Base-by-base conservation (phyloP, 2,113 vertebrate species). In the Centrocercus urophasianus region DNA sequence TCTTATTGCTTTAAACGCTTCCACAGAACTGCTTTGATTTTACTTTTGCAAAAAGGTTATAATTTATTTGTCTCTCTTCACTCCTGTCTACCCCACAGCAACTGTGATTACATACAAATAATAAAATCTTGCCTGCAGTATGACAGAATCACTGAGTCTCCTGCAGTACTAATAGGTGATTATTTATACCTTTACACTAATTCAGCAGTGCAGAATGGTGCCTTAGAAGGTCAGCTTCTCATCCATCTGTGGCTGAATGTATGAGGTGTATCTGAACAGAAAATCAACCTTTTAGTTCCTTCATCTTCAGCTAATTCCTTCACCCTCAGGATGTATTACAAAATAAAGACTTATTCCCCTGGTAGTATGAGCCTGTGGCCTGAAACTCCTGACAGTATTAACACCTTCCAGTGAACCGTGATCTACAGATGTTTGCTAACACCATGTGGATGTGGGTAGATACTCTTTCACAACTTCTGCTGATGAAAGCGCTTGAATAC, bases 61-160 rank as follows among this genome's bases (percentile, higher is more conserved):
- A 90, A 96, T 95, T 95, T 96, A 85, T 96, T 95, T 95, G 93
- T 94, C 85, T 96, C 61, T 47, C 30, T 75, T 78, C 43, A 4
- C 76, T 90, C 63, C 59, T 78, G 42, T 80, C 88, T 93, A 63
- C 57, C 73, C 54, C 57, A 69, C n/a, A 84, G 92, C 83, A 92
- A 90, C 70, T 61, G 63, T 78, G 90, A 89, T 96, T 90, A 71
- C 87, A 65, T 8, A 83, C 79, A 95, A 96, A 95, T 89, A 89
- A 86, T 70, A 66, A 83, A 93, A 88, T 52, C 61, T 88, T 91
- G 75, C 52, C 69, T 89, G 80, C 66, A 52, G 65, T 61, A 4
- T 42, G 90, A 75, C 89, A 88, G 90, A 92, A 69, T 65, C 1
- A 0, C 50, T 84, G 84, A 64, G 88, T 20, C 85, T 95, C 82